Evolutionary conservation across 1,140 invertebrate genomes (phyloP), one percentile per base, ranked within the genome.

Genomic region (Heterodera schachtii): DNA sequence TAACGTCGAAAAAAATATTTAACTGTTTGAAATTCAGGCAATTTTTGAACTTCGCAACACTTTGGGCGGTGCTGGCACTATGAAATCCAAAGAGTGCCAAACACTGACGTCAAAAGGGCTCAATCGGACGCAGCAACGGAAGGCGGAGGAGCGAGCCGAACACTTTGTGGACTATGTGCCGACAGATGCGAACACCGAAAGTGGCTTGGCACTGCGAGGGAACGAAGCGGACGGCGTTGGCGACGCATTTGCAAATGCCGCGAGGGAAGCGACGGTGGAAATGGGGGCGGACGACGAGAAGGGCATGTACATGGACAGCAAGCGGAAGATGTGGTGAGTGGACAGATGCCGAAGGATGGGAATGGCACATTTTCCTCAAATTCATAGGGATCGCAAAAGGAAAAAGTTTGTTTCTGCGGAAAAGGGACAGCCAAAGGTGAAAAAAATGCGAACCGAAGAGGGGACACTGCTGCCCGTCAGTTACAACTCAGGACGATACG

Each of bases 381-480:
- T 75, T 86, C 85, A 73, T 85, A 92, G 92, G 95, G 95, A 97
- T 92, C 92, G 94, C 16, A 96, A 96, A 90, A 93, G 94, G 90
- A 97, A 96, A 92, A 96, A 95, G 90, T 96, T 95, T 93, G 93
- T 97, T 92, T 92, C 19, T 91, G 93, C 9, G 92, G 93, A 81
- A 91, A 92, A 73, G 31, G 82, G 82, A 13, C 69, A 49, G 16
- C 47, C 71, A 41, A 41, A 80, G 82, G 90, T 91, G 31, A 94
- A 93, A 73, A 96, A 95, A 91, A 97, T 98, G 83, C 94, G 93
- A 83, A 98, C 96, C 3, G 97, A 99, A 91, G 96, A 95, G 78
- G 97, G 97, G 11, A 93, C 93, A 1, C 95, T 95, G 93, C 96
- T 99, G 85, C 93, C 95, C 3, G 95, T 96, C 0, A 94, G 94